Base-by-base conservation (phyloP, 1,140 invertebrate species). In the Trichoplusia ni region DNA sequence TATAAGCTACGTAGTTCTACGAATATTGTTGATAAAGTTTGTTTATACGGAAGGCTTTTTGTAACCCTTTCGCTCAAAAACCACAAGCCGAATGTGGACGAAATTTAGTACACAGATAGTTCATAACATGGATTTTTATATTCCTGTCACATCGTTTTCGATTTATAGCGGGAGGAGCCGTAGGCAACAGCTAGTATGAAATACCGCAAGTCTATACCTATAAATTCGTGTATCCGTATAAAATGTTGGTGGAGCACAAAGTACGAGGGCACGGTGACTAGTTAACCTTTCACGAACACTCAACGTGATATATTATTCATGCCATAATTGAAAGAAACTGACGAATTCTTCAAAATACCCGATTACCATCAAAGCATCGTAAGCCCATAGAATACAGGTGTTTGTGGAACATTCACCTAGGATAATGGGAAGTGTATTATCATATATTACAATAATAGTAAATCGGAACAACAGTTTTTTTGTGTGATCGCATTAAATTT, bases 211-310 rank as follows among this genome's bases (percentile, higher is more conserved):
- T n/a, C n/a, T n/a, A n/a, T n/a, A n/a, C 19, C 40, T 25, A 47
- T 9, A 29, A 16, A 47, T n/a, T 25, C 8, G 25, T 18, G 38
- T 29, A 44, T 9, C 7, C 2, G n/a, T 16, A 51, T n/a, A n/a
- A n/a, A n/a, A n/a, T n/a, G n/a, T n/a, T n/a, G 16, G 54, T 4
- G 0, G 18, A 1, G 2, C 16, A 23, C 13, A 18, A 2, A 2
- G 16, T n/a, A 11, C 42, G 47, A 29, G 76, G 75, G 73, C 65
- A 68, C 61, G 75, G 69, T 74, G 49, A 62, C 75, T 78, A 66
- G 80, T 84, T 87, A 84, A 87, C 84, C 83, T 87, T 83, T 87
- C 82, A 86, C 82, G 83, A 82, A 69, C 59, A 51, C 37, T 38
- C 72, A 63, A 23, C 67, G 31, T 64, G 42, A 60, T 77, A 46